Percentiles rank a stretch among this genome's conserved stretches.
These are phyloP conservation scores for Ochlodes sylvanus DNA, from an alignment of 2,888 invertebrate genomes.

Conservation along the genomic window DNA sequence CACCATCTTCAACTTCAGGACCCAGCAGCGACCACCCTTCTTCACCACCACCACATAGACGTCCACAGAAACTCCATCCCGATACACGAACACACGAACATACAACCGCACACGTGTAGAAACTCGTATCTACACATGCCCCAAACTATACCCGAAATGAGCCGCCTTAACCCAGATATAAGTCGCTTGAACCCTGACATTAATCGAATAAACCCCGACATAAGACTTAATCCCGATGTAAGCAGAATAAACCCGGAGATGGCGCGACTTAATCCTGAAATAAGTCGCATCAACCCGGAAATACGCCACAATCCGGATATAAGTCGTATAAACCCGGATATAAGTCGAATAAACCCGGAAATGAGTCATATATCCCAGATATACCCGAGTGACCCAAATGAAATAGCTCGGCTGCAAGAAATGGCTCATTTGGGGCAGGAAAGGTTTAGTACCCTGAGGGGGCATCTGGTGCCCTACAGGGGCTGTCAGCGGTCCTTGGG, in stretches of 20 bases:
- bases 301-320: constrained; percentile 53
- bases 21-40: constrained; percentile 75
- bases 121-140: constrained; percentile 61
- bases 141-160: constrained; percentile 45
- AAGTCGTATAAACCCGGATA: constrained; percentile 47
- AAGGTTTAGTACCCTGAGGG: constrained; percentile 71
- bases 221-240: constrained; percentile 53
- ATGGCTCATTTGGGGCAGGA: constrained; percentile 61
- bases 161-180: constrained; percentile 47
- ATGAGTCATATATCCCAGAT: constrained; percentile 49
- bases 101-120: constrained; percentile 66
- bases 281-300: constrained; percentile 48
- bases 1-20: constrained; percentile 76
- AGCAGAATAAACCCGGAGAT: constrained; percentile 51
- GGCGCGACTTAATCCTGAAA: constrained; percentile 49
- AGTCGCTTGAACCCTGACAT: constrained; percentile 51
- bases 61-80: constrained; percentile 60
- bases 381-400: constrained; percentile 55
- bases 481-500: constrained; percentile 66
- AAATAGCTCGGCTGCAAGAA: constrained; percentile 59
- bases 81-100: constrained; percentile 56
- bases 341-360: constrained; percentile 53
- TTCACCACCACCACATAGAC: constrained; percentile 76
- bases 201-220: constrained; percentile 50
- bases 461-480: constrained; percentile 76